Percentiles rank a stretch among this genome's conserved stretches.
Conservation (phyloP, 1,140 invertebrate genomes). For the Oscheius sp. region DNA sequence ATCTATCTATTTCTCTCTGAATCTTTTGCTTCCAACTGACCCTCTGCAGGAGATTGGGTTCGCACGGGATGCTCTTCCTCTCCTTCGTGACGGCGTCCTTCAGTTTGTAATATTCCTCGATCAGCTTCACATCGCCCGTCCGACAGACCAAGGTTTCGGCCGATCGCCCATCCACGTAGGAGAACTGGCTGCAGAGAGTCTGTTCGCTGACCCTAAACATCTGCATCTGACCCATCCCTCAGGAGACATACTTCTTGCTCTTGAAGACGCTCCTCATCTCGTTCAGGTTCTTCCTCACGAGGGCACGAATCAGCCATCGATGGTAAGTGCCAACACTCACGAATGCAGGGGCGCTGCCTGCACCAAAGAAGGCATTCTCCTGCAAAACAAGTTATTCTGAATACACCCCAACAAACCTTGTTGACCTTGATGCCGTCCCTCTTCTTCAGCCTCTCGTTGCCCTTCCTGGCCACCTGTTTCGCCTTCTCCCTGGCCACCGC, state of each 20-base stretch:
- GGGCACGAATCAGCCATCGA: constrained; percentile 16
- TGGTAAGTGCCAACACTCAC: constrained; percentile 19
- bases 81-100: constrained; percentile 16
- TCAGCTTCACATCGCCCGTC: constrained; percentile 19
- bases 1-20: constrained; percentile 10
- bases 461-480: constrained; percentile 34
- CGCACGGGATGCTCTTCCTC: constrained; percentile 1
- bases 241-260: constrained; percentile 25
- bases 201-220: constrained; percentile 18
- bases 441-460: constrained; percentile 26
- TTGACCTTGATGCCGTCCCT: constrained; percentile 5
- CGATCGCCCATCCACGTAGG: not conserved
- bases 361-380: constrained; percentile 29
- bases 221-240: not conserved
- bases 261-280: constrained; percentile 35
- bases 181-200: constrained; percentile 5
- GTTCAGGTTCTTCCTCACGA: constrained; percentile 23
- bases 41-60: constrained; percentile 28
- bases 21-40: not conserved
- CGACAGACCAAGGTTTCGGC: not conserved
- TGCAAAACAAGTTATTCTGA: constrained; percentile 3
- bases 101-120: constrained; percentile 28
- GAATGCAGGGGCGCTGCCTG: constrained; percentile 5
- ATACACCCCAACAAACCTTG: not conserved
- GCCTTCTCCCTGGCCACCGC: constrained; percentile 7